These are phyloP conservation scores for Catharus fuscescens DNA, from an alignment of 2,113 vertebrate genomes.

Conservation along the genomic window DNA sequence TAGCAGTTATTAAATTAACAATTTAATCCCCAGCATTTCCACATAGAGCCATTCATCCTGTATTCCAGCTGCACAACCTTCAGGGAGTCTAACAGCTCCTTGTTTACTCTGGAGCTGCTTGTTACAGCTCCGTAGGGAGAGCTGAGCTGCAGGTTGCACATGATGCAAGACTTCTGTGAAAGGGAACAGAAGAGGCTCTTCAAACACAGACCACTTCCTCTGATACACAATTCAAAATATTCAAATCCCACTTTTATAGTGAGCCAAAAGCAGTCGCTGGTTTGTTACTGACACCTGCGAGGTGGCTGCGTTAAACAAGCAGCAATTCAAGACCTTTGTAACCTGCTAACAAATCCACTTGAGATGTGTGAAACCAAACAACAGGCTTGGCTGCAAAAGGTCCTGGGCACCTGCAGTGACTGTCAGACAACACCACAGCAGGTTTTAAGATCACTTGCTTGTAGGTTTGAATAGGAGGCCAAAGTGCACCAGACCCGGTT, in stretches of 20 bases:
- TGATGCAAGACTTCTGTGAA: background rate
- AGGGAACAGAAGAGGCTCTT: background rate
- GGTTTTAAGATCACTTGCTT: background rate
- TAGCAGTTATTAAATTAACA: background rate
- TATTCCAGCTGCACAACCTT: background rate
- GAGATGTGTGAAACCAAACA: background rate
- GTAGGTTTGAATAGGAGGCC: background rate
- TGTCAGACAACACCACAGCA: background rate
- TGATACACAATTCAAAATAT: background rate
- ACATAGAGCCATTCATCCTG: background rate
- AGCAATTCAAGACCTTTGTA: background rate
- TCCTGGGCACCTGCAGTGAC: background rate
- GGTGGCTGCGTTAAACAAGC: background rate
- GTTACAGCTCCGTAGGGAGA: rapidly evolving
- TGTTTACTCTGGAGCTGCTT: background rate
- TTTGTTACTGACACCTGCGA: background rate
- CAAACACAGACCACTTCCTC: background rate
- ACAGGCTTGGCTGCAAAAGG: background rate
- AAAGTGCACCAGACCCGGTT: background rate
- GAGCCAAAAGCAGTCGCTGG: background rate
- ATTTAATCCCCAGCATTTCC: background rate
- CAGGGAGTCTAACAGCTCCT: background rate
- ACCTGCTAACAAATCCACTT: background rate
- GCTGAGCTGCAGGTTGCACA: rapidly evolving
- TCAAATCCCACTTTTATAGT: background rate